Conservation (phyloP, 2,888 invertebrate genomes). For the Bimastos eiseni region DNA sequence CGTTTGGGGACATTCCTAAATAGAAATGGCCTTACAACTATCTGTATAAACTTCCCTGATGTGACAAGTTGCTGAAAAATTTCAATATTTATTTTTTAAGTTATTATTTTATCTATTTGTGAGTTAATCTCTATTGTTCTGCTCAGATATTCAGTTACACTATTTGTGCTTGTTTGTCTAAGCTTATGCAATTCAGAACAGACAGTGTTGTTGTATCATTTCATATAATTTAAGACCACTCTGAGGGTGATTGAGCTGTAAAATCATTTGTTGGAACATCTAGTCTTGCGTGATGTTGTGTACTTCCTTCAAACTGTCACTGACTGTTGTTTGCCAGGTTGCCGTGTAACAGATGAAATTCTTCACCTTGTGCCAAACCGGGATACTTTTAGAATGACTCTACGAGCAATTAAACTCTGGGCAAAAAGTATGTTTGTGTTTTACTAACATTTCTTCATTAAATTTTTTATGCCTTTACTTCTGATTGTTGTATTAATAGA, state of each 20-base stretch:
- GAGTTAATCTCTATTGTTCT: too few relatives aligned
- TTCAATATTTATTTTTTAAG: not conserved
- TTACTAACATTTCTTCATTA: not conserved
- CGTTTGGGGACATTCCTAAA: not conserved
- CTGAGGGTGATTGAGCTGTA: not conserved
- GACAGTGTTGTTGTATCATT: not conserved
- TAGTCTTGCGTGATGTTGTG: not conserved
- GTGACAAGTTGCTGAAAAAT: not conserved
- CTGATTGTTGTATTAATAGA: not conserved
- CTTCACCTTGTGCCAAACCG: slow-evolving; percentile 90
- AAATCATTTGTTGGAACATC: not conserved
- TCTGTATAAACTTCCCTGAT: not conserved
- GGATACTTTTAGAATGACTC: slow-evolving; percentile 87
- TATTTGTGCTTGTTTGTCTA: too few relatives aligned
- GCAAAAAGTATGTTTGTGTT: slow-evolving; percentile 78
- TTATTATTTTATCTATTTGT: too few relatives aligned
- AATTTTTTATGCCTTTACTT: not conserved
- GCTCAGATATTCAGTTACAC: too few relatives aligned
- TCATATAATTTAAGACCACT: not conserved
- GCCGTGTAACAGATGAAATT: slow-evolving; percentile 97
- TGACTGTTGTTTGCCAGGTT: slow-evolving; percentile 67
- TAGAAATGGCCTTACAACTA: not conserved
- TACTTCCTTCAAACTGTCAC: not conserved
- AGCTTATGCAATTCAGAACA: too few relatives aligned
- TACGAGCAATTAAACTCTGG: slow-evolving; percentile 95